Evolutionary conservation across 2,113 vertebrate genomes (phyloP).

Genomic region (Myotis brandtii): DNA sequence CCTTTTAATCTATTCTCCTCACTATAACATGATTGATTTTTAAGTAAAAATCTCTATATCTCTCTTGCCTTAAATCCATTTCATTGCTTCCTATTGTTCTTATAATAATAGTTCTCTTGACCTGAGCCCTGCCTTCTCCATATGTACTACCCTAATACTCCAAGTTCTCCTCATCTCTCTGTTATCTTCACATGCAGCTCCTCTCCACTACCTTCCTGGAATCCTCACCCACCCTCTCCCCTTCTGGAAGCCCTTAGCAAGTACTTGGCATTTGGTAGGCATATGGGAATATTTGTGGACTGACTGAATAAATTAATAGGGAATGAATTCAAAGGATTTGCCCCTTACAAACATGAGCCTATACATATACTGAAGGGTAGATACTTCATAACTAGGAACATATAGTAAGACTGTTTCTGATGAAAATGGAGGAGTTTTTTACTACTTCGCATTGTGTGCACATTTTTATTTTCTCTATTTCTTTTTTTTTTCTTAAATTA

Average conservation of each 20-base stretch:
- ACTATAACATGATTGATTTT: neutral
- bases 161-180: neutral
- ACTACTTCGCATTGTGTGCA: neutral
- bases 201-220: too few relatives aligned
- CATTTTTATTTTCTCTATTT: neutral
- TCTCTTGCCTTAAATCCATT: neutral
- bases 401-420: neutral
- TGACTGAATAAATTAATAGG: neutral
- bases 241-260: neutral
- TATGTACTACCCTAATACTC: neutral
- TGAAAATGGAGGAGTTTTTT: neutral
- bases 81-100: neutral
- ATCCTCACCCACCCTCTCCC: neutral
- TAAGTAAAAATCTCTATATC: neutral
- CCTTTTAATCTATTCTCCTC: neutral
- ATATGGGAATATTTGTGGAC: neutral
- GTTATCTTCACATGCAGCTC: too few relatives aligned
- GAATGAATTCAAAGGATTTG: neutral
- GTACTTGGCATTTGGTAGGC: neutral
- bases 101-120: neutral
- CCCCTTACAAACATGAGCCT: neutral
- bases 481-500: slow-evolving; percentile 6
- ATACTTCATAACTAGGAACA: neutral
- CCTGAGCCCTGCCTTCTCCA: neutral
- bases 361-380: neutral